phyloP scores from a whole-genome alignment of 2,113 vertebrate genomes.

The Vicugna pacos region DNA sequence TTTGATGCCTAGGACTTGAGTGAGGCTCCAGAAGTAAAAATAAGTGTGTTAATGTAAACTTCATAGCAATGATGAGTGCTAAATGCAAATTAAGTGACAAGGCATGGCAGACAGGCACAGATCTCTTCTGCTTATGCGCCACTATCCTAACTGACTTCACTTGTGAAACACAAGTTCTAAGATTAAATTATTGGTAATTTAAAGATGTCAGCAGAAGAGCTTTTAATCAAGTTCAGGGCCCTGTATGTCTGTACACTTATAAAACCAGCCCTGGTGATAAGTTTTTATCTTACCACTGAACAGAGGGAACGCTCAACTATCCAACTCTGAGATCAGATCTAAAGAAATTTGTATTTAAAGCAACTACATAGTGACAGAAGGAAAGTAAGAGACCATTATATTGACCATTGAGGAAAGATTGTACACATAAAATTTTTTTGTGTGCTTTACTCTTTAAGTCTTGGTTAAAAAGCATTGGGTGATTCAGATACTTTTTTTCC shows the following conservation, averaged over 20 bases:
- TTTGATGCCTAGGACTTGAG: background rate
- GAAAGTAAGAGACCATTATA: background rate
- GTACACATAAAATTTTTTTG: background rate
- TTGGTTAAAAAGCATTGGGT: slow-evolving; percentile 14
- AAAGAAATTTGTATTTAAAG: background rate
- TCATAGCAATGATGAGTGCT: background rate
- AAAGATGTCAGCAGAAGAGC: background rate
- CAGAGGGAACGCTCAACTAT: background rate
- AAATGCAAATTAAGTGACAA: background rate
- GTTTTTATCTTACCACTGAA: background rate
- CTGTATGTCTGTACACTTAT: background rate
- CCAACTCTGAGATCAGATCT: slow-evolving; percentile 20
- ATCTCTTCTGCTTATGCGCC: background rate
- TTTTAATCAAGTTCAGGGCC: background rate
- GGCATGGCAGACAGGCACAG: background rate
- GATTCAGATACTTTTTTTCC: background rate
- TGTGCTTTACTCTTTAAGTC: background rate
- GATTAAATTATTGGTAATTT: slow-evolving; percentile 30
- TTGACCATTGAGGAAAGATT: background rate
- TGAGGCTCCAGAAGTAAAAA: background rate
- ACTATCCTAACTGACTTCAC: background rate
- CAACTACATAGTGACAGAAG: background rate
- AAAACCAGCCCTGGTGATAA: background rate
- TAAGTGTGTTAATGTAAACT: background rate
- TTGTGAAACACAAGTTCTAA: background rate